Evolutionary conservation across 2,797 vertebrate genomes (phyloP).

Genomic region (Sebastiscus albofasciatus): DNA sequence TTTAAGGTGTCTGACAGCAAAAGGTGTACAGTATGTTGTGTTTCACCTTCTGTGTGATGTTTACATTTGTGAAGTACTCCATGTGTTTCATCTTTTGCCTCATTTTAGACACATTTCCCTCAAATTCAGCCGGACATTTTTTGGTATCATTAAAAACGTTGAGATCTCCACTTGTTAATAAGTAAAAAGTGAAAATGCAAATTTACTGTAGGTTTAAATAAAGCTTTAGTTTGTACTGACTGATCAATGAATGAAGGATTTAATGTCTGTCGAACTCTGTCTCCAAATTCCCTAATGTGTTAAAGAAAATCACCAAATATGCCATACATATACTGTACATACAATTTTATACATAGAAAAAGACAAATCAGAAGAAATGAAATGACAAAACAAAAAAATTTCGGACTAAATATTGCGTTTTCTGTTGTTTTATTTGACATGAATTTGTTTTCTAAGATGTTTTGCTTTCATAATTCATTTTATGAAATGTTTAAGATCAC

Average conservation of each 20-base stretch:
- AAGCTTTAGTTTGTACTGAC: not conserved
- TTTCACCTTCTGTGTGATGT: not conserved
- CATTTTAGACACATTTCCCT: not conserved
- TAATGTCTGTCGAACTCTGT: not conserved
- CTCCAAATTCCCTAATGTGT: not conserved
- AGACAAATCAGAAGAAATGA: not conserved
- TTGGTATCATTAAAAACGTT: not conserved
- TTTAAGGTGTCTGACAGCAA: no score
- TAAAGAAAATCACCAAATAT: not conserved
- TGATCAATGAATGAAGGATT: no score
- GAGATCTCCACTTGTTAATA: not conserved
- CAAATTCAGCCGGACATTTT: not conserved
- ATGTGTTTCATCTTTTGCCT: not conserved
- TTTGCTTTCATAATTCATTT: not conserved
- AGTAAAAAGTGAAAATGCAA: no score
- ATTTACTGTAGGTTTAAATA: no score
- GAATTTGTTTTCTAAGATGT: no score
- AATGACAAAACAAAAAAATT: not conserved
- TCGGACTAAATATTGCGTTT: not conserved
- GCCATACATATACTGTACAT: not conserved
- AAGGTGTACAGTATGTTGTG: accelerated
- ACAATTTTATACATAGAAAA: not conserved
- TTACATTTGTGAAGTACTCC: no score
- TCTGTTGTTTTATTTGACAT: not conserved
- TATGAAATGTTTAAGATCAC: not conserved